Evolutionary conservation across 2,113 vertebrate genomes (phyloP).

Genomic region (Felis catus): F.catus_Fca126_mat1.0 CM031415.1:87673001-87673500

Average conservation of each 20-base stretch:
- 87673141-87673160: background rate
- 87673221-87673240: background rate
- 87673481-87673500: background rate
- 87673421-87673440: background rate
- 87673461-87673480: background rate
- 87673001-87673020: background rate
- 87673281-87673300: background rate
- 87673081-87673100: background rate
- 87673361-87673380: background rate
- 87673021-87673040: background rate
- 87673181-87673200: background rate
- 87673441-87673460: background rate
- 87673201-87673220: background rate
- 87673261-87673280: background rate
- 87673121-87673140: background rate
- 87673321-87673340: background rate
- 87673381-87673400: background rate
- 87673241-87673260: background rate
- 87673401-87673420: background rate
- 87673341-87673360: background rate
- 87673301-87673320: background rate
- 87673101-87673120: background rate
- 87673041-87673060: background rate
- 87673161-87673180: background rate
- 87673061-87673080: constrained; percentile 32